phyloP scores from a whole-genome alignment of 2,113 vertebrate genomes.

The Dasyornis broadbenti region DNA sequence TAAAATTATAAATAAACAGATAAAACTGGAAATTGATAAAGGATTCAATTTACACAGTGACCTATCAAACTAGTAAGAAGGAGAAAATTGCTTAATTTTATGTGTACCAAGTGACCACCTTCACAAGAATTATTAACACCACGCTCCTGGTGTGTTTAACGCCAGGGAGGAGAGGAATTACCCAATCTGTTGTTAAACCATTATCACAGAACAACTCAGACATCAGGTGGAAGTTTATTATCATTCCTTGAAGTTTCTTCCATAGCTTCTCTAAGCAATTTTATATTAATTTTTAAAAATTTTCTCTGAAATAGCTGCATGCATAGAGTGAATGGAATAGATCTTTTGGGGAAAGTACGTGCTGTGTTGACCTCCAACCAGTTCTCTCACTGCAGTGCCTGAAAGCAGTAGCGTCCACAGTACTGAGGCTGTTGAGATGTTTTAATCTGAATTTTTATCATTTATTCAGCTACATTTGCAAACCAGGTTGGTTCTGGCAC shows the following conservation, averaged over 20 bases:
- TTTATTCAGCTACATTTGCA: not conserved
- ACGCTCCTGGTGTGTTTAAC: fast-evolving
- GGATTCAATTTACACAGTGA: not conserved
- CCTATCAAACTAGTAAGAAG: not conserved
- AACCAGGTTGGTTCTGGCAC: not conserved
- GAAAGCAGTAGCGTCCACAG: fast-evolving
- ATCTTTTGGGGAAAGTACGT: not conserved
- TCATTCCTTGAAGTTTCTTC: not conserved
- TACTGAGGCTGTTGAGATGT: not conserved
- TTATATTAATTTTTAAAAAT: not conserved
- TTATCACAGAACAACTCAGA: not conserved
- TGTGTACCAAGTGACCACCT: not conserved
- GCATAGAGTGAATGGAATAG: not conserved
- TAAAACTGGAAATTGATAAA: not conserved
- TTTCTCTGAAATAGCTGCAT: not conserved
- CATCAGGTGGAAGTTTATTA: not conserved
- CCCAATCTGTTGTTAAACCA: not conserved
- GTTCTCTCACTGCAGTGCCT: not conserved
- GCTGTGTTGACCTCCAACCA: not conserved
- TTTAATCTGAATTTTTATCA: not conserved
- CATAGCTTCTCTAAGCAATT: not conserved
- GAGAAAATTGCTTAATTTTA: not conserved
- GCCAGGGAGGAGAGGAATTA: not conserved
- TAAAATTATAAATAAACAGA: not conserved
- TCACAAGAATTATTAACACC: not conserved